Evolutionary conservation across 2,113 vertebrate genomes (phyloP), one percentile per base, ranked within the genome.

Genomic region (Dermatemys mawii): DNA sequence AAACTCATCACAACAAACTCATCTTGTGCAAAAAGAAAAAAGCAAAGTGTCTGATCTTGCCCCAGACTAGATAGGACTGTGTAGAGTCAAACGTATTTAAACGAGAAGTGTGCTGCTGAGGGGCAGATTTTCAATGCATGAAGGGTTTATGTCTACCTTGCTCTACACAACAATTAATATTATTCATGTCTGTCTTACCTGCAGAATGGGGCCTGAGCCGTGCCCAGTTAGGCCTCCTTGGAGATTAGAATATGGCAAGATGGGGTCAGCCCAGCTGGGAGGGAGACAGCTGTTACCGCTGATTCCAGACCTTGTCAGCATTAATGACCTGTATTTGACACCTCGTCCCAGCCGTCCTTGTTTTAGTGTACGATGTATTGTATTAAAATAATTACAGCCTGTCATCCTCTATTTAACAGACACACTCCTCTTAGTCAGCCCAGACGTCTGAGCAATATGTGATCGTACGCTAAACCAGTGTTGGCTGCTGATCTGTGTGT

Each of bases 321-420:
- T 92, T 97, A 97, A 98, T 96, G 98, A 97, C 98, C 97, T 92
- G 93, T 93, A 90, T 95, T 94, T 97, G 98, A 98, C 95, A 95
- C 97, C 97, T 96, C 95, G 93, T 96, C 92, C 92, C 82, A 95
- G 96, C 91, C 89, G 86, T 96, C 92, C 96, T 98, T 97, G 96
- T 96, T 53, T 98, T 94, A 92, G 95, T 73, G 88, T 96, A 95
- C 94, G 96, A 90, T 92, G 96, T 97, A 96, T 84, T 96, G 83
- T 97, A 97, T 98, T 97, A 97, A 92, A 98, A 97, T 98, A 98
- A 98, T 98, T 97, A 97, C 96, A 95, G 78, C 94, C 91, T 97
- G 98, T 98, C 98, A 98, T 83, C 94, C 96, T 97, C 93, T 84
- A 95, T 98, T 98, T 98, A 97, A 96, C 88, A 95, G 89, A 89